Conservation (phyloP, 2,113 vertebrate genomes). For the Anarhynchus alexandrinus region DNA sequence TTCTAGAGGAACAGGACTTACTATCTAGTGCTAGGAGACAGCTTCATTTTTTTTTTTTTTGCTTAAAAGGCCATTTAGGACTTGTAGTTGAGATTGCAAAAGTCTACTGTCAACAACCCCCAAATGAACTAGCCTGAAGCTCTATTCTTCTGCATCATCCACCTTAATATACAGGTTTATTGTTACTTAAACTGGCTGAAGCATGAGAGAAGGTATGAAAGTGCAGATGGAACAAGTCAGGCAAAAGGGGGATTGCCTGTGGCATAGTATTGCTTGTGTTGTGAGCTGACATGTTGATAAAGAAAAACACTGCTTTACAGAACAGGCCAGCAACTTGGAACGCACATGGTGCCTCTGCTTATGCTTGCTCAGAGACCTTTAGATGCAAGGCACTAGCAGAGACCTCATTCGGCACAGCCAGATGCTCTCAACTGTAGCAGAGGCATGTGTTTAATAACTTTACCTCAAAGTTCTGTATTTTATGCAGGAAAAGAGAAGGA, state of each 20-base stretch:
- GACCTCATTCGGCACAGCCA: neutral
- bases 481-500: neutral
- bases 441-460: neutral
- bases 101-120: neutral
- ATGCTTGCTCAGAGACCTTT: neutral
- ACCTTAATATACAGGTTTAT: neutral
- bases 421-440: neutral
- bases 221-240: neutral
- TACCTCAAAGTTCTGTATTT: neutral
- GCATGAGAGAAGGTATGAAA: neutral
- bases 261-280: neutral
- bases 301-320: neutral
- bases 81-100: neutral
- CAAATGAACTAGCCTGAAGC: neutral
- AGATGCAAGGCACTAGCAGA: neutral
- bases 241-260: neutral
- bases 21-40: neutral
- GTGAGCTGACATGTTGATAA: neutral
- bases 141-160: neutral
- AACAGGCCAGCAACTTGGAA: neutral
- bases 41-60: neutral
- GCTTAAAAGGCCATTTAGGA: neutral
- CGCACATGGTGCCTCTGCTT: neutral
- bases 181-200: neutral
- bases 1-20: neutral